Evolutionary conservation across 2,797 vertebrate species (phyloP).

Genomic region (Mareca strepera): DNA sequence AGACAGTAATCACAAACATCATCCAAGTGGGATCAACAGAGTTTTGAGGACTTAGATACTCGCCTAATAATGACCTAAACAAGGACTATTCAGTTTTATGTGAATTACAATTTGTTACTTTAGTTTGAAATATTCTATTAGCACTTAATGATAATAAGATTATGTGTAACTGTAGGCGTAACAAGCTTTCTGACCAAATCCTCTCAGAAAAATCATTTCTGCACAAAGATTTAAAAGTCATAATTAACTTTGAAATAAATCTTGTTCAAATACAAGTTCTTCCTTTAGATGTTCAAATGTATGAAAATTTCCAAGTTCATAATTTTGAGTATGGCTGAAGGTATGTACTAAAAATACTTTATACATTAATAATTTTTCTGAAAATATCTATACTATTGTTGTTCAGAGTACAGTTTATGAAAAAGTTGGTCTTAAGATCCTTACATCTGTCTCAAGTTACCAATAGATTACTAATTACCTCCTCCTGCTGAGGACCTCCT

Average conservation of each 20-base stretch:
- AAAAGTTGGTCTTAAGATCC: background rate
- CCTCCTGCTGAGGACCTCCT: background rate
- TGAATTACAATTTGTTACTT: background rate
- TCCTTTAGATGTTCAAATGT: background rate
- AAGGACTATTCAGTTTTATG: background rate
- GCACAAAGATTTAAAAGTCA: background rate
- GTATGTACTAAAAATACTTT: background rate
- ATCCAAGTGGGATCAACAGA: background rate
- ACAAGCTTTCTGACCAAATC: background rate
- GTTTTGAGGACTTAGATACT: background rate
- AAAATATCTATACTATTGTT: background rate
- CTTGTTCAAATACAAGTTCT: background rate
- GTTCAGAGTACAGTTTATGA: rapidly evolving
- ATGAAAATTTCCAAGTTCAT: background rate
- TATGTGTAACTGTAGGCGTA: background rate
- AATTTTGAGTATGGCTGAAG: background rate
- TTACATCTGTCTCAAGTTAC: background rate
- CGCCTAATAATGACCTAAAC: background rate
- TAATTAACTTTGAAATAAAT: background rate
- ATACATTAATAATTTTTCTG: background rate
- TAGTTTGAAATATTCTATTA: background rate
- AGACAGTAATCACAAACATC: background rate
- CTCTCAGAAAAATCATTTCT: background rate
- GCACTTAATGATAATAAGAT: rapidly evolving
- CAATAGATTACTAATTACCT: background rate